Base-by-base conservation (phyloP, 2,113 vertebrate species). In the Ariopsis seemanni region DNA sequence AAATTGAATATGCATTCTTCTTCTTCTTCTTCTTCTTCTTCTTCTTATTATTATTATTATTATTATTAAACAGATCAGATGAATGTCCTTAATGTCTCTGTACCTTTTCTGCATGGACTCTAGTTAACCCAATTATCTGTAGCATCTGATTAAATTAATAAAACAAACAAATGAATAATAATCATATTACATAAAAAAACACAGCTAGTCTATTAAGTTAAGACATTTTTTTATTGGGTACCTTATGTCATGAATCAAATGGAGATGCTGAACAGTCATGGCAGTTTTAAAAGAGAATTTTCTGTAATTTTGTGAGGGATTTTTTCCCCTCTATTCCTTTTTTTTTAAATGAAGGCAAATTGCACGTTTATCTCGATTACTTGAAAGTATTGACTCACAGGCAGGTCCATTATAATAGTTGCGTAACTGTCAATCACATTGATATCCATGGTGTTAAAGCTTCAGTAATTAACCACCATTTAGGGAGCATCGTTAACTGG, bases 311-410 rank as follows among this genome's bases (percentile, higher is more conserved):
- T 72, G 17, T 72, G 1, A 2, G 2, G 42, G 42, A 42, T 50
- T 52, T 55, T 27, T 14, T 12, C 1, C 20, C 7, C 20, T 14
- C 12, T 27, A 7, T 57, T 79, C 6, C 27, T 53, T 4, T 53
- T 57, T 79, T 77, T 79, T 50, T 69, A 57, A 27, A 57, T 57
- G 12, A 79, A 15, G 12, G 5, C 5, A 79, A 79, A 79, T 79
- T 79, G 77, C 2, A 25, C 52, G 57, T 57, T 79, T 57, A 79
- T 55, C 52, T 7, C 2, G 14, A 57, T 79, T 55, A 57, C 25
- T 79, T 79, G 57, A 79, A 52, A 57, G 12, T 79, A 79, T 27
- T 79, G 77, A 79, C 77, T 57, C 77, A 8, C 12, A 55, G 77
- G 1, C 77, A 55, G 11, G 77, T 79, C 77, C 50, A 55, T 30